Evolutionary conservation across 2,797 vertebrate species (phyloP).

Genomic region (Molossus molossus): DNA sequence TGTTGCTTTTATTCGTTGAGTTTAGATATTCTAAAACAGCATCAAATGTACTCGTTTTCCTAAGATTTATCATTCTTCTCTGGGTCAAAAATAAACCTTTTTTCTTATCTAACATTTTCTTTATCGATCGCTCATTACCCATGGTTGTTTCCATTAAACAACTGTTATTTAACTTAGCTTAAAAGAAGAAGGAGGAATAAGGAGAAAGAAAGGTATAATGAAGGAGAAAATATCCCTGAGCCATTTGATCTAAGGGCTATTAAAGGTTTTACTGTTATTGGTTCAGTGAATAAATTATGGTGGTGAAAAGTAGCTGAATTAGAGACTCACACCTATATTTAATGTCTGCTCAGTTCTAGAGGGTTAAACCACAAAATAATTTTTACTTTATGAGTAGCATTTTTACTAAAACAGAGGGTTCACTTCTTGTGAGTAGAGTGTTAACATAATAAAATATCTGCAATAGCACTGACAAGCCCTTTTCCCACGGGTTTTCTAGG

Average conservation of each 20-base stretch:
- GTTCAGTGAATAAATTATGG: neutral
- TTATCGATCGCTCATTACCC: neutral
- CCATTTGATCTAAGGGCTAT: constrained; percentile 14
- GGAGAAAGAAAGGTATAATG: neutral
- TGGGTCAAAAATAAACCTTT: neutral
- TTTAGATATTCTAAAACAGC: neutral
- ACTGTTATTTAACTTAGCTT: constrained; percentile 6
- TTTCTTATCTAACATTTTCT: constrained; percentile 52
- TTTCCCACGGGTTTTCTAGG: neutral
- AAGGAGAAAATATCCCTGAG: neutral
- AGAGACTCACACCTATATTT: neutral
- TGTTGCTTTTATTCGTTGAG: neutral
- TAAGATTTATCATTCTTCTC: neutral
- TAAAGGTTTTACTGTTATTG: neutral
- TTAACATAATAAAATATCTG: neutral
- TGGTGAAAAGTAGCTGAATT: constrained; percentile 45
- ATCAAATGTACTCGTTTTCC: constrained; percentile 24
- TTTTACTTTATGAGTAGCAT: constrained; percentile 26
- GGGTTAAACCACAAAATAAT: neutral
- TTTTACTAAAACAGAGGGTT: constrained; percentile 53
- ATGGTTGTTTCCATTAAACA: neutral
- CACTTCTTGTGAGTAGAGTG: neutral
- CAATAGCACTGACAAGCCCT: neutral
- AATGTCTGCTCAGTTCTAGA: neutral
- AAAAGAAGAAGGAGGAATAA: neutral